A percentile compares a stretch with the other conserved stretches of the same genome.
Evolutionary conservation across 2,888 invertebrate species (phyloP).

Genomic region (Melieria picta): DNA sequence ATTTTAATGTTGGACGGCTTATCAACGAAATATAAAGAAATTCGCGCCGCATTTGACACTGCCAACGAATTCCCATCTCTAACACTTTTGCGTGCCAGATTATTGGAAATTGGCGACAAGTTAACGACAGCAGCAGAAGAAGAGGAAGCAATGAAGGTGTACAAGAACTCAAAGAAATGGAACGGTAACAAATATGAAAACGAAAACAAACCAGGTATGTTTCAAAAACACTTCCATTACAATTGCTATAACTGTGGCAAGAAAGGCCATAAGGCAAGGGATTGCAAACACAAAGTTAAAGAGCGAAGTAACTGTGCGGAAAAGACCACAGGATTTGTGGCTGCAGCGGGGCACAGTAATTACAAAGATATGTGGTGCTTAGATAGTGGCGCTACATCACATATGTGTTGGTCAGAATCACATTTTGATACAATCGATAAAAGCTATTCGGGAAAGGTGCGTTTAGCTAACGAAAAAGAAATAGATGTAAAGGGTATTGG

Average conservation of each 20-base stretch:
- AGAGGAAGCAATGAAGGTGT: too few relatives aligned
- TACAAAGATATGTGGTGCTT: slow-evolving; percentile 5
- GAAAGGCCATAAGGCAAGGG: slow-evolving; percentile 19
- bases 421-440: slow-evolving; percentile 4
- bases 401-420: slow-evolving; percentile 16
- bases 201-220: slow-evolving; percentile 1
- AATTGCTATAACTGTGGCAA: slow-evolving; percentile 29
- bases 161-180: too few relatives aligned
- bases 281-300: slow-evolving; percentile 4
- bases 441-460: slow-evolving; percentile 12
- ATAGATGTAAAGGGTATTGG: slow-evolving; percentile 24
- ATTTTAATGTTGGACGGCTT: slow-evolving; percentile 32
- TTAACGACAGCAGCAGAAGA: too few relatives aligned
- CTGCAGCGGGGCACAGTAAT: slow-evolving; percentile 5
- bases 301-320: slow-evolving; percentile 4
- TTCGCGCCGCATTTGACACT: slow-evolving; percentile 35
- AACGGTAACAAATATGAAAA: neutral
- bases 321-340: slow-evolving; percentile 11
- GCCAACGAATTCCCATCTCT: slow-evolving; percentile 28
- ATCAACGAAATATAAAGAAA: slow-evolving; percentile 21
- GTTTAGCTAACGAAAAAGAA: slow-evolving; percentile 18
- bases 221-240: slow-evolving; percentile 16
- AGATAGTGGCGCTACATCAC: slow-evolving; percentile 28
- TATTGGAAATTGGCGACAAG: too few relatives aligned
- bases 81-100: neutral